These are phyloP conservation scores for Netelia virgata DNA, from an alignment of 2,888 invertebrate genomes.

Conservation along the genomic window DNA sequence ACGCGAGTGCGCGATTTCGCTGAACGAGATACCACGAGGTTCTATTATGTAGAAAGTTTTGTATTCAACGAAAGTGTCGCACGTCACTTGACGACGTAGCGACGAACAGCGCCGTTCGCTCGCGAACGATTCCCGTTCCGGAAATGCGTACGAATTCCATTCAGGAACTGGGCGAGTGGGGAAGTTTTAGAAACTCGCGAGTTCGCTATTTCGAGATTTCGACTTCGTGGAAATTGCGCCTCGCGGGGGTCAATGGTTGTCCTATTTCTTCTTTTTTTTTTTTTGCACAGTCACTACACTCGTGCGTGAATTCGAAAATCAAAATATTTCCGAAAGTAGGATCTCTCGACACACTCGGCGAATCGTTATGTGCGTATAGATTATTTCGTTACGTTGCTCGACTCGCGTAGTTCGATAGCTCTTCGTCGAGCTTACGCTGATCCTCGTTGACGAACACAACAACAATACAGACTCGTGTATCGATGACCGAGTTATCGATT, in stretches of 20 bases:
- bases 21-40: slow-evolving; percentile 6
- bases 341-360: background rate
- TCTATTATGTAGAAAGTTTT: slow-evolving; percentile 60
- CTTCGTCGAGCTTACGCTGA: background rate
- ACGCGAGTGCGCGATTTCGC: background rate
- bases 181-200: slow-evolving; percentile 16
- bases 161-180: background rate
- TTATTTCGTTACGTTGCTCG: background rate
- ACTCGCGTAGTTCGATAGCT: background rate
- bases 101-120: slow-evolving; percentile 27
- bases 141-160: slow-evolving; percentile 60
- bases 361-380: background rate
- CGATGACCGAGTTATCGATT: slow-evolving; percentile 2
- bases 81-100: slow-evolving; percentile 16
- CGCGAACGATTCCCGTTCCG: slow-evolving; percentile 59
- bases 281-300: background rate
- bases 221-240: background rate
- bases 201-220: slow-evolving; percentile 20
- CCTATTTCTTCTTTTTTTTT: background rate
- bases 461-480: background rate
- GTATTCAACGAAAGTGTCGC: slow-evolving; percentile 22
- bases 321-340: background rate
- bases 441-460: slow-evolving; percentile 32
- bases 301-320: background rate
- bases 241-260: background rate